phyloP scores from a whole-genome alignment of 2,113 vertebrate species.

The Ophiodon elongatus region DNA sequence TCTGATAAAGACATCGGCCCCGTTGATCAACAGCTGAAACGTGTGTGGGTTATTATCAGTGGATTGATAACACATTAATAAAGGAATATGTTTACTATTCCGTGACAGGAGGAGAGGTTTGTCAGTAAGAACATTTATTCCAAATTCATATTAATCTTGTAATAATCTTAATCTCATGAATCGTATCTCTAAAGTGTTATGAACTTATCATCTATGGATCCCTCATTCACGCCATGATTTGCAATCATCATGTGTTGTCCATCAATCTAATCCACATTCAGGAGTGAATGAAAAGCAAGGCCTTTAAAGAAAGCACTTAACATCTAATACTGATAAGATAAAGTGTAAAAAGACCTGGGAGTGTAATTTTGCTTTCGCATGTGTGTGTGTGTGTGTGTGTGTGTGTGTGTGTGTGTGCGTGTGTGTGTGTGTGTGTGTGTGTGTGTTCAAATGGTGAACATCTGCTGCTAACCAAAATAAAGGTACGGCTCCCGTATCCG shows the following conservation, averaged over 20 bases:
- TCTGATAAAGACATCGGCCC: no score
- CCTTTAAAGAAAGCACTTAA: neutral
- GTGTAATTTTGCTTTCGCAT: slow-evolving; percentile 2
- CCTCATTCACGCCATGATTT: neutral
- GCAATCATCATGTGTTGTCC: neutral
- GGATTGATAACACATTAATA: neutral
- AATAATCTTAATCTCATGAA: neutral
- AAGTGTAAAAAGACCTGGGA: slow-evolving; percentile 10
- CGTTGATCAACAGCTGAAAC: neutral
- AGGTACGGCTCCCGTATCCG: neutral
- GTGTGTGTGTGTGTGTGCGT: neutral
- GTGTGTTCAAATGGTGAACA: neutral
- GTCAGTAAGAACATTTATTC: neutral
- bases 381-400: slow-evolving; percentile 3
- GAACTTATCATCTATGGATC: neutral
- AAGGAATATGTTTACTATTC: neutral
- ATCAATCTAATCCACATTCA: neutral
- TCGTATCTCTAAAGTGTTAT: neutral
- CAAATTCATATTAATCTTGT: neutral
- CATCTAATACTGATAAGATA: neutral
- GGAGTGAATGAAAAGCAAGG: neutral
- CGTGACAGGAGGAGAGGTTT: neutral
- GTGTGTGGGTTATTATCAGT: neutral
- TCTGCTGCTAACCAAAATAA: neutral
- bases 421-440: neutral